Base-by-base conservation (phyloP, 37 sponge, comb jelly and placozoan species). In the Cliona cf. orientalis region DNA sequence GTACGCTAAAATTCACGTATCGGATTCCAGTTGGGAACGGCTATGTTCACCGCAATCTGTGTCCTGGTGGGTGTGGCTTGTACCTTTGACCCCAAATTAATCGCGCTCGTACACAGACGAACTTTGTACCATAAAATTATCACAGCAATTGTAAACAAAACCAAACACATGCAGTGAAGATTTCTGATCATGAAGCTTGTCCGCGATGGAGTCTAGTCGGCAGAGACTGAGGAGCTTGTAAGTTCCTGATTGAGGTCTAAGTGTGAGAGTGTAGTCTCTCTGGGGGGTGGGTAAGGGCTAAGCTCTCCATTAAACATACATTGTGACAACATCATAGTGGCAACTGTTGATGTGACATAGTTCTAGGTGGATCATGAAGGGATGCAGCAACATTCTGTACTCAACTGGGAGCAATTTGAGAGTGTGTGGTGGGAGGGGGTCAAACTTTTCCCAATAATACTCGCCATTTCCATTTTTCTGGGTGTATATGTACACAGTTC, bases 371-470 rank as follows among this genome's bases (percentile, higher is more conserved):
- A 17, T 49, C 55, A 49, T 49, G 17, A 49, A 49, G 14, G 55
- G 55, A 17, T 49, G 55, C 17, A 49, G 17, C 17, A 19, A 11
- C 17, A 49, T 49, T 17, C 17, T 49, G 55, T 49, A 49, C 17
- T 49, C 55, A 19, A 17, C 17, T 49, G 55, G 55, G 17, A 49
- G 55, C 17, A 17, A 49, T 17, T 11, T 49, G 11, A 49, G 55
- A 19, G 55, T 49, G 55, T 49, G 55, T 49, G 55, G 55, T 49
- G 55, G 55, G 17, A 49, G 55, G 55, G 55, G 55, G 55, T 49
- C 55, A 17, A 49, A 19, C 17, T 19, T 49, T 49, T 49, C 14
- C 55, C 55, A 49, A 49, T 49, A 49, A 49, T 17, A 17, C 17
- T 49, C 55, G 17, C 55, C 55, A 49, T 49, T 49, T 49, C 55